A percentile compares a stretch with the other conserved stretches of the same genome.
Conservation (phyloP, 1,140 invertebrate genomes). For the Contarinia nasturtii region DNA sequence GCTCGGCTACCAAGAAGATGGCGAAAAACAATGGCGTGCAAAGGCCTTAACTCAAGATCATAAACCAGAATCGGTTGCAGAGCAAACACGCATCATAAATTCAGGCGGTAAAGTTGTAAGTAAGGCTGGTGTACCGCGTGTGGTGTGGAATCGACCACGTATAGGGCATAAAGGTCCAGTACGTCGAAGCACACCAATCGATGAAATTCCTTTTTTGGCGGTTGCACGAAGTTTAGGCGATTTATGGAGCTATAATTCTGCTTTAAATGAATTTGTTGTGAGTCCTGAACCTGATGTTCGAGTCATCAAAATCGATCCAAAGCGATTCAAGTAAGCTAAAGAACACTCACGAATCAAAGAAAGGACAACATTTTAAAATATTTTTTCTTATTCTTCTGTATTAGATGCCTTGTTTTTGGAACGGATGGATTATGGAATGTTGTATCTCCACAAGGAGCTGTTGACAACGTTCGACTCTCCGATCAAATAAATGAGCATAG, state of each 20-base stretch:
- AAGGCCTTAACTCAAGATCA: conserved; percentile 75
- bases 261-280: conserved; percentile 77
- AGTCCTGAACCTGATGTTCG: conserved; percentile 93
- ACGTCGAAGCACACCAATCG: conserved; percentile 63
- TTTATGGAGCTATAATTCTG: conserved; percentile 90
- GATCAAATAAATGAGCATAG: conserved; percentile 57
- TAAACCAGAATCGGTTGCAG: conserved; percentile 79
- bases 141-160: conserved; percentile 89
- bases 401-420: conserved; percentile 82
- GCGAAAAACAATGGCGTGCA: conserved; percentile 51
- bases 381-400: conserved; percentile 8
- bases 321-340: conserved; percentile 33
- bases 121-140: conserved; percentile 84
- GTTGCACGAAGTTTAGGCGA: conserved; percentile 89
- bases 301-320: conserved; percentile 68
- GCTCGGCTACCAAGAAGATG: conserved; percentile 58
- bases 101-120: conserved; percentile 75
- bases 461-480: conserved; percentile 61
- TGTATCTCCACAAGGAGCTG: conserved; percentile 64
- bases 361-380: background rate
- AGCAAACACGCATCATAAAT: conserved; percentile 67
- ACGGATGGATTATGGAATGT: conserved; percentile 97
- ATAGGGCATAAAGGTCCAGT: conserved; percentile 47
- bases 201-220: conserved; percentile 91
- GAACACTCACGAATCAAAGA: no score